phyloP scores from a whole-genome alignment of 1,140 invertebrate genomes.

The Drosophila prosaltans region DNA sequence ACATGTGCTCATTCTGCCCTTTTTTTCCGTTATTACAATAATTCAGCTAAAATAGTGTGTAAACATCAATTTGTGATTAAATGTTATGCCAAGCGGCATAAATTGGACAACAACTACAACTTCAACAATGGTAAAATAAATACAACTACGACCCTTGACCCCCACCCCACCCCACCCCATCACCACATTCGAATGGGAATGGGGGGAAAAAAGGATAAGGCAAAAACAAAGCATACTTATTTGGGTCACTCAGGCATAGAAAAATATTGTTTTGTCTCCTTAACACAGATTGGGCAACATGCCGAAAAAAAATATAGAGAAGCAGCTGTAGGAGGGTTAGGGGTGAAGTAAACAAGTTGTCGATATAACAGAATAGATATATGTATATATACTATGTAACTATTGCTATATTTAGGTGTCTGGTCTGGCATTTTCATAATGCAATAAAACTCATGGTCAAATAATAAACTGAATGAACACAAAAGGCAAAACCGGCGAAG shows the following conservation, averaged over 20 bases:
- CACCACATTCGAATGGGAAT: no score
- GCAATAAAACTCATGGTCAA: conserved; percentile 40
- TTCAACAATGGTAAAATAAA: conserved; percentile 10
- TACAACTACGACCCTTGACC: not conserved
- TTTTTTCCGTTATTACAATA: not conserved
- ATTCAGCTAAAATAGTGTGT: conserved; percentile 32
- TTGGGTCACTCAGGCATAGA: conserved; percentile 55
- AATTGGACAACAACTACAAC: conserved; percentile 10
- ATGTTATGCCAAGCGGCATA: conserved; percentile 50
- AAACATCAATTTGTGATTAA: conserved; percentile 65
- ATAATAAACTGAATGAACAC: conserved; percentile 50
- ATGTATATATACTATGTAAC: conserved; percentile 3
- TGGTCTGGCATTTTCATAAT: conserved; percentile 24
- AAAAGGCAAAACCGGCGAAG: not conserved
- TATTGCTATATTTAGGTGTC: conserved; percentile 54
- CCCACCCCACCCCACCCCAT: not conserved
- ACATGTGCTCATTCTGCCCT: no score
- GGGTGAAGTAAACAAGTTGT: conserved; percentile 45
- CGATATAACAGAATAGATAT: not conserved
- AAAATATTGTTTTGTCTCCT: conserved; percentile 42
- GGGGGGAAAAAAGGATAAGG: not conserved
- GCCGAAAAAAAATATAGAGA: not conserved
- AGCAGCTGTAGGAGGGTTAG: not conserved
- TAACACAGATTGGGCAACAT: conserved; percentile 47
- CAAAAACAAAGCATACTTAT: conserved; percentile 55